Base-by-base conservation (phyloP, 1,140 invertebrate species). In the Tetragonula clypearis region DNA sequence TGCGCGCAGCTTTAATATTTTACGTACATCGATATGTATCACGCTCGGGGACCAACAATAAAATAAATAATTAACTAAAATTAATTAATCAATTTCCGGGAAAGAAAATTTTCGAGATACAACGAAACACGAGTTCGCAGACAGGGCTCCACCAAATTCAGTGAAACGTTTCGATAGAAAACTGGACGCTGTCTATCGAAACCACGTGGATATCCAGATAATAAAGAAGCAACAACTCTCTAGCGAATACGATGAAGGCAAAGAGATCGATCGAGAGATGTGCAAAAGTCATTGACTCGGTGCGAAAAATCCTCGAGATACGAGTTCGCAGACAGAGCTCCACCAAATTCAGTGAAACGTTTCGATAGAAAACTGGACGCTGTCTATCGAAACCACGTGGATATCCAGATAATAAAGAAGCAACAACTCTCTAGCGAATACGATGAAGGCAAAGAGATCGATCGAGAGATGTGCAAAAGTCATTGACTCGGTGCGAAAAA, bases 211-310 rank as follows among this genome's bases (percentile, higher is more conserved):
- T 74, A 56, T 72, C 80, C 53, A 60, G n/a, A 26, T 15, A n/a
- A 8, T 15, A 49, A 71, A 77, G 80, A 66, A 79, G 41, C 49
- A 56, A 26, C 41, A 14, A 71, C 56, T 21, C 21, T 60, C 56
- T 35, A 14, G n/a, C 55, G 35, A 35, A 30, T 30, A 30, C n/a
- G 65, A 68, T 19, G 26, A 26, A 49, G 41, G 26, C 75, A 19
- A n/a, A 49, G 19, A 80, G 86, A 85, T 85, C 86, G 86, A 87
- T 85, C 78, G 55, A 12, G 26, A 56, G 83, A 87, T 87, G 85
- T 87, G 83, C 83, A 87, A 87, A 87, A 87, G 83, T 87, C 86
- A 87, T 87, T 87, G 86, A 87, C 86, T 87, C 66, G 62, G 26
- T 21, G 23, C 65, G 83, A 87, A 30, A 30, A 35, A 23, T 30